Evolutionary conservation across 1,140 invertebrate genomes (phyloP).

Genomic region (Sarcophaga bullata): DNA sequence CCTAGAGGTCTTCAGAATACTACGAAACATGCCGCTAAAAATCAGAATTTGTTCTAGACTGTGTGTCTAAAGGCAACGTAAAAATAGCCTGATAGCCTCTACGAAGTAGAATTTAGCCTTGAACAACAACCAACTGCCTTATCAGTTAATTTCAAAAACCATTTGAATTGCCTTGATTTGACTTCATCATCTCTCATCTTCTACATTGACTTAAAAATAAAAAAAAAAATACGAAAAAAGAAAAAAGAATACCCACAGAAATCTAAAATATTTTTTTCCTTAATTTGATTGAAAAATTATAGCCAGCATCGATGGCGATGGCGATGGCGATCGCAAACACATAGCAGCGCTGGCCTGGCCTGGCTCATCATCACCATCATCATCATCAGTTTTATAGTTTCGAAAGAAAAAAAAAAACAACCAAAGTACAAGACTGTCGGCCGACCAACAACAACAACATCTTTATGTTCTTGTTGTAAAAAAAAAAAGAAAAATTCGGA

Average conservation of each 20-base stretch:
- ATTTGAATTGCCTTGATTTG: background rate
- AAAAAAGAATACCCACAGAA: too few species aligned
- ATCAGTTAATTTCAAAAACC: background rate
- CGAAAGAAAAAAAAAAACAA: too few species aligned
- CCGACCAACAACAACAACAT: background rate
- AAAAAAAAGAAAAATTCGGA: background rate
- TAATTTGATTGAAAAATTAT: constrained; percentile 30
- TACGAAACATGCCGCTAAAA: too few species aligned
- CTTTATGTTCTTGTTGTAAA: background rate
- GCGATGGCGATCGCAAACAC: background rate
- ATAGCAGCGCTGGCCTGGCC: background rate
- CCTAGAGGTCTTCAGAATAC: too few species aligned
- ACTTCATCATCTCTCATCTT: background rate
- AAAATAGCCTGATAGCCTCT: too few species aligned
- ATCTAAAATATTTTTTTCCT: constrained; percentile 12
- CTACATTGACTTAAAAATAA: background rate
- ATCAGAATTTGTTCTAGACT: too few species aligned
- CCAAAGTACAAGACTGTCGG: background rate
- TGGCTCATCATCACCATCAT: background rate
- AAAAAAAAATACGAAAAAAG: background rate
- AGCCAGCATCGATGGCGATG: background rate
- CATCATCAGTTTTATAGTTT: background rate
- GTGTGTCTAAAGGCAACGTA: too few species aligned
- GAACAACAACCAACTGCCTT: background rate
- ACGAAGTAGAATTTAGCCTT: background rate